These are phyloP conservation scores for Neoniphon sammara DNA, from an alignment of 2,797 vertebrate genomes.

Conservation along the genomic window DNA sequence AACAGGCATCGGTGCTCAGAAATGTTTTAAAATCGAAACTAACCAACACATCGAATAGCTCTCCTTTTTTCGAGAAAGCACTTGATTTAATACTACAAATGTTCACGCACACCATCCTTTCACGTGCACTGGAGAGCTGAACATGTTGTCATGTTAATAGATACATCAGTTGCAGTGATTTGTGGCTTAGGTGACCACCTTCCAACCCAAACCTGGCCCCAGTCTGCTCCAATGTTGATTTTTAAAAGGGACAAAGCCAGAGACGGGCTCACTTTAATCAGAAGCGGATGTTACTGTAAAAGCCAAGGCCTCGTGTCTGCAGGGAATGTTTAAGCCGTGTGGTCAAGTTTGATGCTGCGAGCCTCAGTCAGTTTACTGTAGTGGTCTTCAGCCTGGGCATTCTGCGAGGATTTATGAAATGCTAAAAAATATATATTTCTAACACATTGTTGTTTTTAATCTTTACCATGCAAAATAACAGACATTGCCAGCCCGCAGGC, in stretches of 20 bases:
- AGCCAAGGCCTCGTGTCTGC: conserved; percentile 57
- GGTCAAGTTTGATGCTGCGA: conserved; percentile 37
- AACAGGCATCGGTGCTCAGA: conserved; percentile 16
- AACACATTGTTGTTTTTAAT: background rate
- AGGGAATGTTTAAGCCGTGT: conserved; percentile 62
- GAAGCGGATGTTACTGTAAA: conserved; percentile 68
- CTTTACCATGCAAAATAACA: background rate
- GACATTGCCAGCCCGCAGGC: conserved; percentile 7
- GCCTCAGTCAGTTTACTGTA: background rate
- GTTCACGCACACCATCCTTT: conserved; percentile 12
- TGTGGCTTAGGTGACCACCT: conserved; percentile 42
- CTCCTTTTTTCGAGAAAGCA: background rate
- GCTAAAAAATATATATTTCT: conserved; percentile 21
- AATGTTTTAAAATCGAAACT: conserved; percentile 24
- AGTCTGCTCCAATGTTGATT: conserved; percentile 56
- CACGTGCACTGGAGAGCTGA: background rate
- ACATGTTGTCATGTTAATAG: conserved; percentile 37
- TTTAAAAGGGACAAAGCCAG: conserved; percentile 67
- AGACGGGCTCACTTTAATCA: conserved; percentile 68
- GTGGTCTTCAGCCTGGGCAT: background rate
- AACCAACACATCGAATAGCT: background rate
- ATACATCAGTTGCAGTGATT: conserved; percentile 49
- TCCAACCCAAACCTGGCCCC: conserved; percentile 50
- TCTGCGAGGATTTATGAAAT: conserved; percentile 45
- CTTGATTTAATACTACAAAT: conserved; percentile 10